Conservation (phyloP, 2,888 invertebrate genomes). For the Odontothrips loti region DNA sequence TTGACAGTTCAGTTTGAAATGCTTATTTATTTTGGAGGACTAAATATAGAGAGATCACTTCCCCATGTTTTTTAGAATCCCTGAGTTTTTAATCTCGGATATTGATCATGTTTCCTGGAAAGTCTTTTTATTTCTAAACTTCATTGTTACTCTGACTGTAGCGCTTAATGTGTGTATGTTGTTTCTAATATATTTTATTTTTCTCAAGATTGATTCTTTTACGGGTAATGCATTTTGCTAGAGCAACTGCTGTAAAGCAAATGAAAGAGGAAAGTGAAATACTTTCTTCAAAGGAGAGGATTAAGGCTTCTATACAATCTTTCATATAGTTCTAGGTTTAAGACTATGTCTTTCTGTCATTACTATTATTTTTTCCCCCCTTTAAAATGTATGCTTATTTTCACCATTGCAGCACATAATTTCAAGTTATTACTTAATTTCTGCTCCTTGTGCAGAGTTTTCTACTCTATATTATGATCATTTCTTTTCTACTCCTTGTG, state of each 20-base stretch:
- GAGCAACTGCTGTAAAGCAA: slow-evolving; percentile 15
- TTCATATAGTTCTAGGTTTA: slow-evolving; percentile 2
- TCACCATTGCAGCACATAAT: not conserved
- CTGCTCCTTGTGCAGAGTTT: not conserved
- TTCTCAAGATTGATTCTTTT: slow-evolving; percentile 9
- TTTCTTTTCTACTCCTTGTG: not conserved
- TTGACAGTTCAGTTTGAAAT: too few relatives aligned
- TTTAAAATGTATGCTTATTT: not conserved
- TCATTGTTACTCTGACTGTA: not conserved
- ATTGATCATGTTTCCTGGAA: not conserved
- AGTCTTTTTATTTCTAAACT: not conserved
- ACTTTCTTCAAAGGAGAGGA: slow-evolving; percentile 25
- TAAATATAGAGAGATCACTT: too few relatives aligned
- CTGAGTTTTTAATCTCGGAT: not conserved
- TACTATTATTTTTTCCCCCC: not conserved
- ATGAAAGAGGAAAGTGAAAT: slow-evolving; percentile 15
- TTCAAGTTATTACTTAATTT: not conserved
- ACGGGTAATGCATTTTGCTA: slow-evolving; percentile 16
- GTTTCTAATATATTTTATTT: slow-evolving; percentile 8
- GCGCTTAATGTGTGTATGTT: not conserved
- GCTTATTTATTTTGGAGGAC: too few relatives aligned
- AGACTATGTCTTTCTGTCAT: not conserved
- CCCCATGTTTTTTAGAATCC: too few relatives aligned
- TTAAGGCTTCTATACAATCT: slow-evolving; percentile 23
- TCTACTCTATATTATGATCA: not conserved